These are phyloP conservation scores for Synanthedon vespiformis DNA, from an alignment of 2,888 invertebrate genomes.

Conservation along the genomic window DNA sequence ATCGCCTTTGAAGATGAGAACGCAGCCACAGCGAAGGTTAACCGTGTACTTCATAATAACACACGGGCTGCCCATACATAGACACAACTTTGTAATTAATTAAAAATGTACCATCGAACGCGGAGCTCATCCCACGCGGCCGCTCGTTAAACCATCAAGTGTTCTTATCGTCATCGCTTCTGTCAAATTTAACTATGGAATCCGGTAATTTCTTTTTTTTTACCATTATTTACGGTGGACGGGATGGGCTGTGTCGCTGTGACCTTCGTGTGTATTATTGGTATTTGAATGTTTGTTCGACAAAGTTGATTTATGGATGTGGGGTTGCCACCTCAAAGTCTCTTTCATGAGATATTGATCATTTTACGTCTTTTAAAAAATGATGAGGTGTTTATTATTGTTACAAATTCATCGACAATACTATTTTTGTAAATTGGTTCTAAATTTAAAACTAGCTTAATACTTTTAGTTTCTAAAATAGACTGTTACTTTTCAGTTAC, in stretches of 20 bases:
- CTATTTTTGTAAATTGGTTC: neutral
- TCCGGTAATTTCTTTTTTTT: conserved; percentile 49
- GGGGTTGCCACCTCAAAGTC: conserved; percentile 54
- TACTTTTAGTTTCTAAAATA: too few relatives aligned
- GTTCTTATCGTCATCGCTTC: conserved; percentile 61
- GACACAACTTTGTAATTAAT: conserved; percentile 45
- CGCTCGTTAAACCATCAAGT: conserved; percentile 56
- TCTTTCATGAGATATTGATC: conserved; percentile 56
- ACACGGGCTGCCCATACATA: neutral
- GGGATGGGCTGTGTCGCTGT: conserved; percentile 32
- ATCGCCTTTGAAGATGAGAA: conserved; percentile 53
- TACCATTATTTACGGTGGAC: conserved; percentile 49
- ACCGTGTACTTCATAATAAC: conserved; percentile 2
- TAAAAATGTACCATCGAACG: conserved; percentile 52
- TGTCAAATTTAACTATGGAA: conserved; percentile 63
- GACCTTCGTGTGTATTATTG: conserved; percentile 49
- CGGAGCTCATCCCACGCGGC: conserved; percentile 52
- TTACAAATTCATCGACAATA: conserved; percentile 11
- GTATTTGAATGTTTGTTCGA: conserved; percentile 53
- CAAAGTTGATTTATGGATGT: conserved; percentile 54
- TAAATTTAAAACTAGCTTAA: too few relatives aligned
- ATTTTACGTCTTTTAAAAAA: conserved; percentile 21
- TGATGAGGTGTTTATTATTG: conserved; percentile 30
- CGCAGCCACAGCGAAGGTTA: conserved; percentile 41
- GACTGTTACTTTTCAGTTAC: too few relatives aligned